These are phyloP conservation scores for Laspeyria flexula DNA, from an alignment of 2,888 invertebrate genomes.

Conservation along the genomic window DNA sequence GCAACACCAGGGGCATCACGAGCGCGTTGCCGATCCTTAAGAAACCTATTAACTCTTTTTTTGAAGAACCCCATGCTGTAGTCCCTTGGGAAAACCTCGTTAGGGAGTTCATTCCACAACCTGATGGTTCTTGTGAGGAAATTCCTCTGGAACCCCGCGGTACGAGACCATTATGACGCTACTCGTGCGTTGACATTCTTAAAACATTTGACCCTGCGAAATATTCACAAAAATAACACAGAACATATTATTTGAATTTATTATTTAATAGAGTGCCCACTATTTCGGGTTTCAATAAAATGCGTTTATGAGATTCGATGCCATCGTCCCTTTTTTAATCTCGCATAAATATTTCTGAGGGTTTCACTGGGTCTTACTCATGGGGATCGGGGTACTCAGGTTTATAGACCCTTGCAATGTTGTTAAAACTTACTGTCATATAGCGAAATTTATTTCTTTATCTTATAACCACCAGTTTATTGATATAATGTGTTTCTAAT, in stretches of 20 bases:
- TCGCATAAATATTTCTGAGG: conserved; percentile 27
- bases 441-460: conserved; percentile 16
- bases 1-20: too few relatives aligned
- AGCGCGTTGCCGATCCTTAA: too few relatives aligned
- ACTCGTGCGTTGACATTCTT: neutral
- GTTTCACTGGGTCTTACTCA: conserved; percentile 7
- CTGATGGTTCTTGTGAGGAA: too few relatives aligned
- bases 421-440: conserved; percentile 19
- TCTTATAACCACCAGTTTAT: too few relatives aligned
- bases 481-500: too few relatives aligned
- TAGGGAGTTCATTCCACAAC: too few relatives aligned
- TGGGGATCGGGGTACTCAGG: neutral
- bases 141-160: too few relatives aligned
- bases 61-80: too few relatives aligned
- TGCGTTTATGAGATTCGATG: conserved; percentile 12
- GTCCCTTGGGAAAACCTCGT: too few relatives aligned
- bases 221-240: neutral
- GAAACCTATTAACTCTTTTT: too few relatives aligned
- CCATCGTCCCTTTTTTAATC: conserved; percentile 22
- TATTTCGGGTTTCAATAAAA: conserved; percentile 21
- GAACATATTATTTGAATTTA: conserved; percentile 11
- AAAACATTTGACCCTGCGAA: too few relatives aligned
- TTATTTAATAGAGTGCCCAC: conserved; percentile 12
- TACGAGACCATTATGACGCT: too few relatives aligned
- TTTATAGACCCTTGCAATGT: conserved; percentile 12